phyloP scores from a whole-genome alignment of 1,140 invertebrate genomes.

The Papilio dardanus region DNA sequence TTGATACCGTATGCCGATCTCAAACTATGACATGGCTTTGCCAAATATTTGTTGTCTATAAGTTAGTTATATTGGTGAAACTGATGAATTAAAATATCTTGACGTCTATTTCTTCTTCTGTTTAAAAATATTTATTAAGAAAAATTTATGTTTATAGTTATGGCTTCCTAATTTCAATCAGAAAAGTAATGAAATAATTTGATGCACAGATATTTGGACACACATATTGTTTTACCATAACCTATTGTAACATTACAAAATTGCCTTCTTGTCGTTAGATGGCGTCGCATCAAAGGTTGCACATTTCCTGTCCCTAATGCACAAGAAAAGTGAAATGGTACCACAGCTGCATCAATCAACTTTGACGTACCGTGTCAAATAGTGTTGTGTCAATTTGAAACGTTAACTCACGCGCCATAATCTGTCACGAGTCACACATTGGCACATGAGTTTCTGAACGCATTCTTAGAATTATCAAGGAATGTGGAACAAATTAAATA shows the following conservation, averaged over 20 bases:
- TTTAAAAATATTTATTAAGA: no score
- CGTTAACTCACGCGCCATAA: background rate
- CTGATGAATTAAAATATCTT: background rate
- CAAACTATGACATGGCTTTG: background rate
- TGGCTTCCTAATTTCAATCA: no score
- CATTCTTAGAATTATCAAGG: conserved; percentile 2
- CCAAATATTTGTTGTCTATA: background rate
- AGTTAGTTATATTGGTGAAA: background rate
- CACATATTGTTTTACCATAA: background rate
- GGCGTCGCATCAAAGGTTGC: background rate
- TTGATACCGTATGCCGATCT: background rate
- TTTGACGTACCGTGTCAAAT: conserved; percentile 10
- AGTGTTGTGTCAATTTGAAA: background rate
- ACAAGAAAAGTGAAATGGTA: conserved; percentile 11
- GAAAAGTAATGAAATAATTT: background rate
- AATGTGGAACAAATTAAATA: conserved; percentile 24
- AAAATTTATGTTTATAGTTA: background rate
- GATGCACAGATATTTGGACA: background rate
- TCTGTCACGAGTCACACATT: background rate
- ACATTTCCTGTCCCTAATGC: background rate
- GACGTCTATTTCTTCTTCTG: background rate
- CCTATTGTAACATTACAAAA: background rate
- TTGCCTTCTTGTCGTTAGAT: background rate
- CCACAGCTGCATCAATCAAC: background rate
- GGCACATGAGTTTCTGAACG: background rate